Percentiles rank a stretch among this genome's conserved stretches.
Evolutionary conservation across 2,797 vertebrate genomes (phyloP).

Genomic region (Cyprinodon diabolis): DNA sequence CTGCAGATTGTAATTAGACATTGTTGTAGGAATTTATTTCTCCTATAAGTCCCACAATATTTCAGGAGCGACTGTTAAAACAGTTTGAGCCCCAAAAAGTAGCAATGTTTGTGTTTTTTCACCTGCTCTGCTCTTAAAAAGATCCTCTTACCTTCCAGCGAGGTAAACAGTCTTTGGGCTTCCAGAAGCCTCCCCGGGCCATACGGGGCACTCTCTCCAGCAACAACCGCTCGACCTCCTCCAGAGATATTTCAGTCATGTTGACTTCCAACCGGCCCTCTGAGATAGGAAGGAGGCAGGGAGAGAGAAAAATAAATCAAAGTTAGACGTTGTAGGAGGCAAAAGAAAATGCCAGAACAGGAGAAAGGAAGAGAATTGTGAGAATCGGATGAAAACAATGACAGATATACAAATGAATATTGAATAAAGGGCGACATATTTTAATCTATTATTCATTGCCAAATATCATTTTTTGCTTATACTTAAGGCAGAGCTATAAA

Average conservation of each 20-base stretch:
- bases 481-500: background rate
- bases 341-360: background rate
- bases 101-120: constrained; percentile 5
- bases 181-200: constrained; percentile 90
- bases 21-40: background rate
- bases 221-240: constrained; percentile 84
- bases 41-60: background rate
- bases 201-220: constrained; percentile 81
- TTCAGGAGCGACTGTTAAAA: background rate
- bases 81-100: background rate
- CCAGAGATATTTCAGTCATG: constrained; percentile 92
- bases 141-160: constrained; percentile 90
- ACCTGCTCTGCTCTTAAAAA: background rate
- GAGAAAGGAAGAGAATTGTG: background rate
- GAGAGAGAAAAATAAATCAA: background rate
- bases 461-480: constrained; percentile 12
- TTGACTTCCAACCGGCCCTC: constrained; percentile 92
- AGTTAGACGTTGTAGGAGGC: constrained; percentile 2
- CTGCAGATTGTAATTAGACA: background rate
- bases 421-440: constrained; percentile 5
- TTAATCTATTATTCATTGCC: constrained; percentile 14
- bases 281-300: constrained; percentile 50
- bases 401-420: background rate
- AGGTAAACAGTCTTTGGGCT: constrained; percentile 90
- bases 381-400: background rate